Conservation (phyloP, 2,888 invertebrate genomes). For the Tanytarsus gracilentus region DNA sequence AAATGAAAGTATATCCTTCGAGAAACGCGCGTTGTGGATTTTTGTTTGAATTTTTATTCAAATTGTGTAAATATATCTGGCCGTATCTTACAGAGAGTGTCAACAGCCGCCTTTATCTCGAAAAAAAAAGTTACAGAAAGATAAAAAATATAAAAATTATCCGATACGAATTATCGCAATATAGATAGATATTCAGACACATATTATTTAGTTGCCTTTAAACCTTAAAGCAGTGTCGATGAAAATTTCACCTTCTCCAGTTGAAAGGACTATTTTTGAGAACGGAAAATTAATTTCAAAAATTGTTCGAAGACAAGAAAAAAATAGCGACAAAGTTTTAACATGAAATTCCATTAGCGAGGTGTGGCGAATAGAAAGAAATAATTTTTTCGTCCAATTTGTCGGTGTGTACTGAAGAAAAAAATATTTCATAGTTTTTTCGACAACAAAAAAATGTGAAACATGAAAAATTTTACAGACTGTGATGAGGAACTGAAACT, state of each 20-base stretch:
- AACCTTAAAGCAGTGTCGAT: constrained; percentile 25
- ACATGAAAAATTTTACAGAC: no score
- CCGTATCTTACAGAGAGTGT: constrained; percentile 21
- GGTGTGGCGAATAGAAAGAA: no score
- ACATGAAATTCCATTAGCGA: no score
- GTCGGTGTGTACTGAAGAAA: no score
- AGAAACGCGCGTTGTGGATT: not conserved
- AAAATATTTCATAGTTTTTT: no score
- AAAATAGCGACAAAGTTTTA: no score
- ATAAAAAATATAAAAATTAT: constrained; percentile 22
- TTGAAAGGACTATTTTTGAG: no score
- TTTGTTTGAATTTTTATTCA: constrained; percentile 9
- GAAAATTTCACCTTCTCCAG: no score
- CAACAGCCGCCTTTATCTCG: constrained; percentile 26
- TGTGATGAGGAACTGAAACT: no score
- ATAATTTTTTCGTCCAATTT: no score
- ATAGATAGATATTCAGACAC: constrained; percentile 27
- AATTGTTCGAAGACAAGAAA: not conserved
- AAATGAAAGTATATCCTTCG: not conserved
- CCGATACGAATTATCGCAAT: constrained; percentile 29
- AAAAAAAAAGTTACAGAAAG: constrained; percentile 22
- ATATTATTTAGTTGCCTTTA: constrained; percentile 22
- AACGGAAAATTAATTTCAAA: not conserved
- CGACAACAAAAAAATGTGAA: no score
- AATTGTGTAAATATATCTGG: constrained; percentile 23